Conservation (phyloP, 1,140 invertebrate species). For the Drosophila sp. region DNA sequence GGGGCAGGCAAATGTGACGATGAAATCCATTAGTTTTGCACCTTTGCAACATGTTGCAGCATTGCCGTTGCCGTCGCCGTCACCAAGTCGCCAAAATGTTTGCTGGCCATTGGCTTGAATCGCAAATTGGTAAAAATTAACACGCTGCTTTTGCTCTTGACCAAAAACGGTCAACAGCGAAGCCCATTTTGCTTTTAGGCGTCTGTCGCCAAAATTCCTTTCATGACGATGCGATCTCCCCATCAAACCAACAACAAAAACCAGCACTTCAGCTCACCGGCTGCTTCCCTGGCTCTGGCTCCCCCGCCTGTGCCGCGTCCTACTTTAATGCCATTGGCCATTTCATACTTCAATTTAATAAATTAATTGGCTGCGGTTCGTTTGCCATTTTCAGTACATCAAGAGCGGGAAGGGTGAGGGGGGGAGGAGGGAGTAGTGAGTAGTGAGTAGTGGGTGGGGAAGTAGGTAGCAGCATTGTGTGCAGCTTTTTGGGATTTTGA, state of each 20-base stretch:
- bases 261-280: constrained; percentile 14
- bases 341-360: constrained; percentile 84
- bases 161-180: constrained; percentile 77
- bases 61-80: constrained; percentile 53
- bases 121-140: constrained; percentile 83
- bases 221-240: constrained; percentile 47
- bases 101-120: constrained; percentile 56
- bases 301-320: neutral
- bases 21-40: constrained; percentile 83
- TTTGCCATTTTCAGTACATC: constrained; percentile 27
- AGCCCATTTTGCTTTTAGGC: constrained; percentile 82
- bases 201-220: constrained; percentile 84
- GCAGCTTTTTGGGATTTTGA: constrained; percentile 6
- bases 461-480: neutral
- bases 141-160: constrained; percentile 82
- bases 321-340: constrained; percentile 41
- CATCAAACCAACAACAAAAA: neutral
- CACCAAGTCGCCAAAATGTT: constrained; percentile 37
- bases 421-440: constrained; percentile 3
- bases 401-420: neutral
- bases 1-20: constrained; percentile 44
- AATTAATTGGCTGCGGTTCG: constrained; percentile 84
- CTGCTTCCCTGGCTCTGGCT: neutral
- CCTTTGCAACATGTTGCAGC: constrained; percentile 81
- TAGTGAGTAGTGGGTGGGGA: no score